phyloP scores from a whole-genome alignment of 2,888 invertebrate species.

The Drosophila antonietae region DNA sequence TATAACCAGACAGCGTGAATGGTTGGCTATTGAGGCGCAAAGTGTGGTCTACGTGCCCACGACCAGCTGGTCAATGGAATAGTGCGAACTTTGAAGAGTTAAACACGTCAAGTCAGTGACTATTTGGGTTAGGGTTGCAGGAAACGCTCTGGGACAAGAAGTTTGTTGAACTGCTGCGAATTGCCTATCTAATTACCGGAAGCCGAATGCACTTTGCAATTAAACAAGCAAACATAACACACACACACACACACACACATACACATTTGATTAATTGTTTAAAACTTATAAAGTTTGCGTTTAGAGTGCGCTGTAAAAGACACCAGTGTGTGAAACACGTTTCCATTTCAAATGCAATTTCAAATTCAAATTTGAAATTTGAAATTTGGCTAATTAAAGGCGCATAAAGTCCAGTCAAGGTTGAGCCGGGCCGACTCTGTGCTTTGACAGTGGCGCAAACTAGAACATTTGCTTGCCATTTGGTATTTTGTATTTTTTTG shows the following conservation, averaged over 20 bases:
- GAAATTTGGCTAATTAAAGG: slow-evolving; percentile 79
- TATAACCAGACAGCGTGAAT: not conserved
- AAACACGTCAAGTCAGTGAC: slow-evolving; percentile 63
- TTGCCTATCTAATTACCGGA: slow-evolving; percentile 68
- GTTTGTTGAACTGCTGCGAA: slow-evolving; percentile 64
- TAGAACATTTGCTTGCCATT: slow-evolving; percentile 65
- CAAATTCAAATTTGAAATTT: slow-evolving; percentile 53
- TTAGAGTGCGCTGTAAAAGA: slow-evolving; percentile 43
- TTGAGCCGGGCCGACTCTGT: slow-evolving; percentile 17
- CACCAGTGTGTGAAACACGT: slow-evolving; percentile 57
- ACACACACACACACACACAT: not conserved
- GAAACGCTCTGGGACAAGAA: slow-evolving; percentile 72
- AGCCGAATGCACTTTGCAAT: slow-evolving; percentile 76
- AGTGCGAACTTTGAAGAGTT: not conserved
- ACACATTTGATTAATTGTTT: slow-evolving; percentile 71
- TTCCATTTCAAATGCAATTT: slow-evolving; percentile 38
- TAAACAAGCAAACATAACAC: slow-evolving; percentile 43
- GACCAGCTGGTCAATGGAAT: slow-evolving; percentile 3
- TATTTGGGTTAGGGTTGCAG: slow-evolving; percentile 76
- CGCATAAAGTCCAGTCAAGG: slow-evolving; percentile 72
- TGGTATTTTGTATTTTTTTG: slow-evolving; percentile 9
- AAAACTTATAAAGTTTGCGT: slow-evolving; percentile 25
- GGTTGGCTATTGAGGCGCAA: slow-evolving; percentile 9
- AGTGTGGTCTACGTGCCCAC: slow-evolving; percentile 8
- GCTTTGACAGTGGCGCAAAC: slow-evolving; percentile 76